Conservation (phyloP, 2,797 vertebrate species). For the Hemitrygon akajei region DNA sequence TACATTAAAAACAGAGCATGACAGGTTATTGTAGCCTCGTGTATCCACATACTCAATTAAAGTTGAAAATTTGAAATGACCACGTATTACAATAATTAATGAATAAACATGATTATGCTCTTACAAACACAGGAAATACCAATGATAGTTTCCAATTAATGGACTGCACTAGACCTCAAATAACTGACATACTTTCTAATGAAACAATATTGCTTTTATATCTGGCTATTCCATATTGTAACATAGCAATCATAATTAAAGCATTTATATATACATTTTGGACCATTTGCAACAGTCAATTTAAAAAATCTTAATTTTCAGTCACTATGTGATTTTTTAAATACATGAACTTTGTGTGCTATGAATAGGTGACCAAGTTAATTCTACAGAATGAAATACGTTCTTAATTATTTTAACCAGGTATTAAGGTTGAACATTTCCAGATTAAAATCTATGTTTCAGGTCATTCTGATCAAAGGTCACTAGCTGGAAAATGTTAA, state of each 20-base stretch:
- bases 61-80: not conserved
- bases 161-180: not conserved
- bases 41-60: constrained; percentile 23
- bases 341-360: not conserved
- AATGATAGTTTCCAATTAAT: constrained; percentile 39
- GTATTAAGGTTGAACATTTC: not conserved
- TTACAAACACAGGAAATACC: constrained; percentile 56
- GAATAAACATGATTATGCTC: constrained; percentile 53
- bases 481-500: no score
- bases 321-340: not conserved
- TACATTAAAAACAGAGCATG: constrained; percentile 24
- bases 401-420: not conserved
- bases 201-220: not conserved
- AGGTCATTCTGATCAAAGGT: no score
- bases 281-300: not conserved
- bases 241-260: not conserved
- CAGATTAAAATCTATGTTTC: not conserved
- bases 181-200: not conserved
- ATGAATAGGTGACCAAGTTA: not conserved
- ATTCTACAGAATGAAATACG: not conserved
- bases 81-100: constrained; percentile 43
- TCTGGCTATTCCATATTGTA: not conserved
- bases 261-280: not conserved
- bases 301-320: not conserved
- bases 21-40: not conserved